These are phyloP conservation scores for Brassicogethes aeneus DNA, from an alignment of 2,888 invertebrate genomes.

Conservation along the genomic window DNA sequence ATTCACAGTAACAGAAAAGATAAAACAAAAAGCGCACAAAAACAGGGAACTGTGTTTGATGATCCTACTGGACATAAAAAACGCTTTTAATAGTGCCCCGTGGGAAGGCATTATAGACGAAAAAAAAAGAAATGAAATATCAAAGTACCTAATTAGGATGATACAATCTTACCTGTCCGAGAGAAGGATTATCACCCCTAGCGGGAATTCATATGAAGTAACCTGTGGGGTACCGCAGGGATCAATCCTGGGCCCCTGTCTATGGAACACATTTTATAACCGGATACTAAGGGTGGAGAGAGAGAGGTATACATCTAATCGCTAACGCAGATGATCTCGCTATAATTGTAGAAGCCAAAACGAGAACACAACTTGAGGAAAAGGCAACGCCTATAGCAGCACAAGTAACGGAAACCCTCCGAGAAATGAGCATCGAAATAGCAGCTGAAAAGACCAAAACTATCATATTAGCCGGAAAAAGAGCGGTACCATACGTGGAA, in stretches of 20 bases:
- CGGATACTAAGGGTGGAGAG: no score
- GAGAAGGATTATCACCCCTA: constrained; percentile 1
- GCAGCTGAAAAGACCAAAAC: constrained; percentile 11
- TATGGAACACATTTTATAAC: no score
- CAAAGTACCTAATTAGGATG: constrained; percentile 5
- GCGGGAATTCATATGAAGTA: no score
- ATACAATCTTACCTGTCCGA: constrained; percentile 5
- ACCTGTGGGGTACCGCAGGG: no score
- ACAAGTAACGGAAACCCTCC: no score
- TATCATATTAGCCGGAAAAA: constrained; percentile 7
- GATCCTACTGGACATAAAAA: constrained; percentile 9
- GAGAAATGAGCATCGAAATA: no score
- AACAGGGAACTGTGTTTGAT: constrained; percentile 1
- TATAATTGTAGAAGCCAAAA: constrained; percentile 3
- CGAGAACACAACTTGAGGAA: neutral
- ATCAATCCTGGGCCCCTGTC: no score
- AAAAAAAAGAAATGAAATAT: constrained; percentile 3
- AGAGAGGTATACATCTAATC: no score
- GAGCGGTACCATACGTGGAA: constrained; percentile 1
- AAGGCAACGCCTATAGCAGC: no score
- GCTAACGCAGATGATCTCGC: constrained; percentile 10
- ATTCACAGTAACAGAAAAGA: no score
- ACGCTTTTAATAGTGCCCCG: no score
- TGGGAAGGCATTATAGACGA: constrained; percentile 9
- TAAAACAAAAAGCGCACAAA: no score